A percentile compares a stretch with the other conserved stretches of the same genome.
Evolutionary conservation across 2,888 invertebrate genomes (phyloP).

Genomic region (Adelognathus sp.): DNA sequence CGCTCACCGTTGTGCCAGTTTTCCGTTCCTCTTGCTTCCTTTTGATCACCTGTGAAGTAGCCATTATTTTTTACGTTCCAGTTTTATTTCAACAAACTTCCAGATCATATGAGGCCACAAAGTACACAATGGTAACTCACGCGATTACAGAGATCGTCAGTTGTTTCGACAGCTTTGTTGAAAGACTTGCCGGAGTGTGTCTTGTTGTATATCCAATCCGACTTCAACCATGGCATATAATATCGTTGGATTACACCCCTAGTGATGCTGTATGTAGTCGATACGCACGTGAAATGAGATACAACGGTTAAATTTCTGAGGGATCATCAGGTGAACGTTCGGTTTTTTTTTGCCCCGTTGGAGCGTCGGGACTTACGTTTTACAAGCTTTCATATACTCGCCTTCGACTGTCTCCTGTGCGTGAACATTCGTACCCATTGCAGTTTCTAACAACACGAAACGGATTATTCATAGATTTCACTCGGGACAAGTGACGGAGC

Average conservation of each 20-base stretch:
- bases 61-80: too few relatives aligned
- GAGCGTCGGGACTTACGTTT: constrained; percentile 77
- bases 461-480: not conserved
- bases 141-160: constrained; percentile 51
- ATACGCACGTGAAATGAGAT: too few relatives aligned
- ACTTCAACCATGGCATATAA: constrained; percentile 60
- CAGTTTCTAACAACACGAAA: constrained; percentile 82
- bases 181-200: constrained; percentile 63
- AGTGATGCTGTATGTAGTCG: not conserved
- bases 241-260: not conserved
- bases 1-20: too few relatives aligned
- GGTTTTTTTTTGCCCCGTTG: not conserved
- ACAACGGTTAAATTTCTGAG: not conserved
- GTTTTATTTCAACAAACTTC: too few relatives aligned
- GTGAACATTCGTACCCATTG: constrained; percentile 85
- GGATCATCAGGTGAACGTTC: not conserved
- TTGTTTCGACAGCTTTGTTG: constrained; percentile 51
- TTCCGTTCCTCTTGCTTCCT: too few relatives aligned
- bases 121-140: constrained; percentile 23
- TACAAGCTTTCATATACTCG: constrained; percentile 82
- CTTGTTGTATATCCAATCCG: constrained; percentile 63
- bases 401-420: constrained; percentile 81
- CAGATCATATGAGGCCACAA: too few relatives aligned
- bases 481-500: not conserved
- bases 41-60: too few relatives aligned